Base-by-base conservation (phyloP, 2,113 vertebrate genomes). In the Psilopsiagon aurifrons region DNA sequence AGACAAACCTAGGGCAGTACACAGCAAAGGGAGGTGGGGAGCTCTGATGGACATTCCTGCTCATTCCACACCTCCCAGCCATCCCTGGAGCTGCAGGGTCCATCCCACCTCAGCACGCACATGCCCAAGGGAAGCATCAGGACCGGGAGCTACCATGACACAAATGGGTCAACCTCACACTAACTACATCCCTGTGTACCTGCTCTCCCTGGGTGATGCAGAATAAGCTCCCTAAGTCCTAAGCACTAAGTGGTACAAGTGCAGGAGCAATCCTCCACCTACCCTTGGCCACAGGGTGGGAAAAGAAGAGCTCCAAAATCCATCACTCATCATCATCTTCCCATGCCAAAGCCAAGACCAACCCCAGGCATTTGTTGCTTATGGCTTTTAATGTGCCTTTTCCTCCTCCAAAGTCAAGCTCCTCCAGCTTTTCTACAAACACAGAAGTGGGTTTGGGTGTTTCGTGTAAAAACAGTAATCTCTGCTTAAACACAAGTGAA, bases 71-170 rank as follows among this genome's bases (percentile, higher is more conserved):
- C 24, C 25, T 52, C 43, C 29, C 51, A 80, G 33, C 35, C 9
- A 16, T 12, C 33, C 33, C 44, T 4, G 8, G 64, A 73, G 35
- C 63, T 66, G 29, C 79, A 74, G 44, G 15, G 23, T 75, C 62
- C 66, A 57, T 60, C 67, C 33, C 68, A 46, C 6, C 33, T 23
- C 0, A 0, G 33, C 41, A 29, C 0, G 0, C 33, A 28, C 1
- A 0, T 2, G 3, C 7, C 49, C 5, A 0, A 0, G 6, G 47
- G 43, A 70, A 63, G 51, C 35, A 62, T 11, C 10, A 75, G 46
- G 35, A 84, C 24, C 44, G 16, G 64, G 11, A 86, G 59, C 10
- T 15, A 46, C 17, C 1, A 1, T 2, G 23, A 83, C 39, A 59
- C 17, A 9, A 59, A 13, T 1, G 0, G 39, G 22, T 18, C 9